Base-by-base conservation (phyloP, 2,888 invertebrate species). In the Punctoribates punctum region DNA sequence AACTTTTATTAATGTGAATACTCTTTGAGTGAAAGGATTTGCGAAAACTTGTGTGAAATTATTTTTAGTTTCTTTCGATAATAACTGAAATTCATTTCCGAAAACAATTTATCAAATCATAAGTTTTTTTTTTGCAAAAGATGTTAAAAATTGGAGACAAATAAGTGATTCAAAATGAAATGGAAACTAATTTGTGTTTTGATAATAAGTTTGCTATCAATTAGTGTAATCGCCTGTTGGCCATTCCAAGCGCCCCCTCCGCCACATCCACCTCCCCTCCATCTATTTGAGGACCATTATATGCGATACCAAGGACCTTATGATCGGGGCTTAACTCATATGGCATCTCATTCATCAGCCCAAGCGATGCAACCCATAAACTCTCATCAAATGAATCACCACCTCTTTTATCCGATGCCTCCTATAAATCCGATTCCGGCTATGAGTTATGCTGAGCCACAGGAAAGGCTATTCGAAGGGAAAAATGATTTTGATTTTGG, bases 141-240 rank as follows among this genome's bases (percentile, higher is more conserved):
- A n/a, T n/a, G n/a, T n/a, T n/a, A n/a, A n/a, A n/a, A n/a, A n/a
- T n/a, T n/a, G n/a, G n/a, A n/a, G n/a, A n/a, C n/a, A n/a, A n/a
- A n/a, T n/a, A n/a, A n/a, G n/a, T 48, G 9, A 23, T 15, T 67
- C 4, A 67, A 17, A 67, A 67, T 67, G 67, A 67, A 67, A 67
- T 67, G 67, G 67, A 67, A 67, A 67, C 9, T 38, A 67, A 20
- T 38, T 20, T 38, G 67, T 38, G 67, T 42, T 67, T n/a, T 67
- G n/a, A 67, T 67, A 5, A 20, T 38, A 2, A 38, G 17, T n/a
- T 67, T 34, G 20, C 5, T 29, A 42, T 8, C 20, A 5, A 67
- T 67, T n/a, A 2, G n/a, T 20, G 67, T 13, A 4, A 38, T 67
- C n/a, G 67, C 6, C 1, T 67, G 67, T n/a, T 67, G 67, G 67